A percentile compares a stretch with the other conserved stretches of the same genome.
Evolutionary conservation across 2,113 vertebrate genomes (phyloP).

Genomic region (Chloropsis cyanopogon): DNA sequence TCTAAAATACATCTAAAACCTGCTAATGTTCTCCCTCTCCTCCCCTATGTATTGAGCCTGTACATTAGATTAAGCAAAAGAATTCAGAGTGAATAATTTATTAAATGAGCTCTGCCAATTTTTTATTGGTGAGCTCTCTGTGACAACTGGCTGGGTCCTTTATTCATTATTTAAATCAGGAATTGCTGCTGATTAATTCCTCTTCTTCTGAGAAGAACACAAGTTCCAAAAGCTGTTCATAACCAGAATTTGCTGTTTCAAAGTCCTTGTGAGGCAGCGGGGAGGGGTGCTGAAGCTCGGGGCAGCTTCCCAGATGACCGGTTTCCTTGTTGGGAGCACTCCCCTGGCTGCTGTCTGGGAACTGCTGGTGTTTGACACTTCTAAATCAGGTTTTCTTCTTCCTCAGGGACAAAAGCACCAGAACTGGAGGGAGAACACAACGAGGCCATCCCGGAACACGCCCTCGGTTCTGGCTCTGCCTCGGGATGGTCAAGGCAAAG

Average conservation of each 20-base stretch:
- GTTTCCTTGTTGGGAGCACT: not conserved
- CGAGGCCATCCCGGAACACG: rapidly evolving
- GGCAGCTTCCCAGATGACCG: not conserved
- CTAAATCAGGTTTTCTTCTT: not conserved
- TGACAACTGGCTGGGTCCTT: not conserved
- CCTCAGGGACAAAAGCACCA: not conserved
- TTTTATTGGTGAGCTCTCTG: conserved; percentile 10
- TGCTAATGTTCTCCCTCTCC: conserved; percentile 10
- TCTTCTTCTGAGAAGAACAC: not conserved
- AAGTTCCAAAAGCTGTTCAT: not conserved
- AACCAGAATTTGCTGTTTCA: not conserved
- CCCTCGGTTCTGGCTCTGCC: rapidly evolving
- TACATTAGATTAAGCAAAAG: not conserved
- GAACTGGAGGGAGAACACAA: not conserved
- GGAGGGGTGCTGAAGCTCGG: rapidly evolving
- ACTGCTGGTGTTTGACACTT: not conserved
- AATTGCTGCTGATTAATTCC: conserved; percentile 20
- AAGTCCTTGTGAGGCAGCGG: not conserved
- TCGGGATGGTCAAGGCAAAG: not conserved
- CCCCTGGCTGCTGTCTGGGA: not conserved
- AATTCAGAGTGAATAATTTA: conserved; percentile 28
- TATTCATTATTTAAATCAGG: conserved; percentile 13
- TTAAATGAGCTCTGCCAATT: conserved; percentile 6
- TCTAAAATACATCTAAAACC: conserved; percentile 32
- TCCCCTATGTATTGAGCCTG: not conserved